A percentile compares a stretch with the other conserved stretches of the same genome.
Evolutionary conservation across 2,113 vertebrate genomes (phyloP).

Genomic region (Tonatia bakeri): DNA sequence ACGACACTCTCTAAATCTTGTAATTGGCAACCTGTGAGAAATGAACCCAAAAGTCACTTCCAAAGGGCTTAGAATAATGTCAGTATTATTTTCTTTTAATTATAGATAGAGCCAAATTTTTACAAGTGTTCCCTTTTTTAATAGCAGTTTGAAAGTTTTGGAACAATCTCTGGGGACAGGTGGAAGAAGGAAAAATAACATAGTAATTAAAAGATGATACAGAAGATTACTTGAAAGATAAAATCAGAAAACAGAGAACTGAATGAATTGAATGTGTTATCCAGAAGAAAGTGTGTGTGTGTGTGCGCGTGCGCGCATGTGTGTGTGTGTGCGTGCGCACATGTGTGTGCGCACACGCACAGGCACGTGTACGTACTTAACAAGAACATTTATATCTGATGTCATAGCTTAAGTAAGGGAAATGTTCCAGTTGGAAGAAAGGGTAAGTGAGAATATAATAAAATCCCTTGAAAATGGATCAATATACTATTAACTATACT

Average conservation of each 20-base stretch:
- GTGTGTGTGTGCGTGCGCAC: background rate
- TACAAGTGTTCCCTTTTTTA: background rate
- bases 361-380: background rate
- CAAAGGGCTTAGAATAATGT: background rate
- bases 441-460: background rate
- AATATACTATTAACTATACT: background rate
- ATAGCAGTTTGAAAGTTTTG: background rate
- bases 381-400: background rate
- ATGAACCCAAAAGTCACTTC: background rate
- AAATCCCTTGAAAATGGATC: background rate
- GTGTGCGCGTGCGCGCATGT: no score
- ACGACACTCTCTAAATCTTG: background rate
- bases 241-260: background rate
- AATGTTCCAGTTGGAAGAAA: background rate
- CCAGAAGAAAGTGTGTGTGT: background rate
- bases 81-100: background rate
- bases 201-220: background rate
- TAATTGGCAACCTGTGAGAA: background rate
- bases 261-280: background rate
- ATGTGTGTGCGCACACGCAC: background rate
- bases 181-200: background rate
- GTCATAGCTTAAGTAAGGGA: background rate
- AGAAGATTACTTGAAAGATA: background rate
- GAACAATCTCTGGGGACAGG: background rate
- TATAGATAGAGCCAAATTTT: background rate